Percentiles rank a stretch among this genome's conserved stretches.
phyloP scores from a whole-genome alignment of 2,797 vertebrate species.

The Myiotriccus ornatus region DNA sequence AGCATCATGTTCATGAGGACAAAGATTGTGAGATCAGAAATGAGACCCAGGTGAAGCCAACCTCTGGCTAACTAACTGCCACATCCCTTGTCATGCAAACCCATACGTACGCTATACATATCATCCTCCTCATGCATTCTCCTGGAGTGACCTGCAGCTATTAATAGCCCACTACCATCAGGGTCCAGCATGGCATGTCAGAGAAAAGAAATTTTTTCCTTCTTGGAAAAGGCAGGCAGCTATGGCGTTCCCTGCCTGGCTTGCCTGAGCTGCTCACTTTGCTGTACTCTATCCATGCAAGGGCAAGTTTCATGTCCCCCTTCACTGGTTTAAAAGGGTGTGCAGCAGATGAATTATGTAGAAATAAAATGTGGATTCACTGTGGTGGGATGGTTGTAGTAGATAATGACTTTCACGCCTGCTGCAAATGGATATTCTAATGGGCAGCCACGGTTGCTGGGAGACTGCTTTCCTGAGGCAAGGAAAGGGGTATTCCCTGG shows the following conservation, averaged over 20 bases:
- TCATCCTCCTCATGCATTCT: neutral
- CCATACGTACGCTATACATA: fast-evolving
- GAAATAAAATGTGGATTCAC: neutral
- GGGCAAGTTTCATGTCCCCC: neutral
- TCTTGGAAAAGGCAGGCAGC: neutral
- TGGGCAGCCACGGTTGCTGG: neutral
- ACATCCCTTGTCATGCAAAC: neutral
- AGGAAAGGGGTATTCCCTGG: neutral
- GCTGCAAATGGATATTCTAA: neutral
- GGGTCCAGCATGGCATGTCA: neutral
- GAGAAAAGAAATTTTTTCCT: neutral
- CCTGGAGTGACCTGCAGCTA: neutral
- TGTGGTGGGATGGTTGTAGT: neutral
- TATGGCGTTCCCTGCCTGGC: fast-evolving
- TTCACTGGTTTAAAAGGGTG: neutral
- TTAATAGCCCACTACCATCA: neutral
- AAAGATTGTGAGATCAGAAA: neutral
- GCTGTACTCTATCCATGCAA: neutral
- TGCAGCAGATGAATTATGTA: neutral
- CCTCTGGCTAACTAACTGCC: neutral
- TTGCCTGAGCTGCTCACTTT: neutral
- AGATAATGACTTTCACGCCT: neutral
- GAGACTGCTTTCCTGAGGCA: neutral
- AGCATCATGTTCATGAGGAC: neutral
- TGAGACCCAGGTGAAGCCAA: neutral